Conservation (phyloP, 2,888 invertebrate species). For the Protula sp. region DNA sequence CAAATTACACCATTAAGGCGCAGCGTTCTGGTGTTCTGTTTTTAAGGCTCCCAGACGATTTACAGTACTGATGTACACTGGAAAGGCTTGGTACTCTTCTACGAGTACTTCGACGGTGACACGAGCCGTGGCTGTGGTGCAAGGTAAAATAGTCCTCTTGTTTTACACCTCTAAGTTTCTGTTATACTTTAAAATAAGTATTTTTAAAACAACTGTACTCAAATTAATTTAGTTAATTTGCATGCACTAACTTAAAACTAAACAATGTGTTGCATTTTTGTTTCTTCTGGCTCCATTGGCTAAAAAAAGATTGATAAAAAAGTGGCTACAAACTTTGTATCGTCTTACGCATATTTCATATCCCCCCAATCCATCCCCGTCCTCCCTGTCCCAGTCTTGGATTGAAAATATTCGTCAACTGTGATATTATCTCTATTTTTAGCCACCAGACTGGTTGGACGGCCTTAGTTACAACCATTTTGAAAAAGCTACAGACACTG, state of each 20-base stretch:
- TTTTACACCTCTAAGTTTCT: background rate
- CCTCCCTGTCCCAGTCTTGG: too few relatives aligned
- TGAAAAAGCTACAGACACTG: background rate
- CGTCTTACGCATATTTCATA: too few relatives aligned
- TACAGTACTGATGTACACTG: slow-evolving; percentile 37
- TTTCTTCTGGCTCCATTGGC: too few relatives aligned
- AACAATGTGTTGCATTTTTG: background rate
- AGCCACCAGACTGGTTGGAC: slow-evolving; percentile 54
- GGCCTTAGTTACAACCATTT: slow-evolving; percentile 31
- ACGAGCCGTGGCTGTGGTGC: slow-evolving; percentile 53
- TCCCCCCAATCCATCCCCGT: too few relatives aligned
- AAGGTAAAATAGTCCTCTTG: slow-evolving; percentile 29
- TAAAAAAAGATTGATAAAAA: too few relatives aligned
- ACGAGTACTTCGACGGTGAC: slow-evolving; percentile 53
- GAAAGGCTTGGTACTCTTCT: slow-evolving; percentile 47
- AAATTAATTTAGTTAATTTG: too few relatives aligned
- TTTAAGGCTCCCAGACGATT: background rate
- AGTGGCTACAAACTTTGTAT: too few relatives aligned
- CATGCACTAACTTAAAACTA: too few relatives aligned
- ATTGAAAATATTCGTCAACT: too few relatives aligned
- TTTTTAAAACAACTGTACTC: background rate
- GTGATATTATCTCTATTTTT: too few relatives aligned
- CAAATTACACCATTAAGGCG: too few relatives aligned
- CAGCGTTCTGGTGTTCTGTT: too few relatives aligned
- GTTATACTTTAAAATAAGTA: background rate